These are phyloP conservation scores for Phymatocera aterrima DNA, from an alignment of 2,888 invertebrate species.

Conservation along the genomic window DNA sequence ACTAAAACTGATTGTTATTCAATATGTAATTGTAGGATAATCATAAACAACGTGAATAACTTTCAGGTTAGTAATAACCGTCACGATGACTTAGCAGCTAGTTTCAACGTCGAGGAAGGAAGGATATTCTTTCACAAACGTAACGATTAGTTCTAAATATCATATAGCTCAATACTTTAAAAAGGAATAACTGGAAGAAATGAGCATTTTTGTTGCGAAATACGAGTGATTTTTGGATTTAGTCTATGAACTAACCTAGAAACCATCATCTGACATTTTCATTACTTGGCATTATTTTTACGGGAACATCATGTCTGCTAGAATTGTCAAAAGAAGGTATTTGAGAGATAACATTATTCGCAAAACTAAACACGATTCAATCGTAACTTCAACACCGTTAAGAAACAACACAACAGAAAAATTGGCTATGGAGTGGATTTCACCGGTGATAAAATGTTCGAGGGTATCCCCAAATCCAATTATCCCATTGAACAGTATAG, in stretches of 20 bases:
- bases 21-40: not conserved
- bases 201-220: not conserved
- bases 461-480: not conserved
- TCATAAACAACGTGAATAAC: not conserved
- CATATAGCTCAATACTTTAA: too few relatives aligned
- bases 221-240: not conserved
- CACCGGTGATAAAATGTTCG: not conserved
- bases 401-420: not conserved
- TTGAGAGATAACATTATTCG: not conserved
- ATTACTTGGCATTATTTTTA: not conserved
- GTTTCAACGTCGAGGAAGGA: not conserved
- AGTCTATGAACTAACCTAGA: too few relatives aligned
- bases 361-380: not conserved
- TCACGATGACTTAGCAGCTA: not conserved
- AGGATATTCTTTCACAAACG: not conserved
- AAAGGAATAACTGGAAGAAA: not conserved
- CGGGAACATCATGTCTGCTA: not conserved
- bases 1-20: not conserved
- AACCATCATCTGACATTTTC: too few relatives aligned
- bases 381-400: slow-evolving; percentile 11
- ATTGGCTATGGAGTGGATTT: not conserved
- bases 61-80: not conserved
- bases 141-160: not conserved
- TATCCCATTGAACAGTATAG: not conserved
- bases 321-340: not conserved